Evolutionary conservation across 2,888 invertebrate genomes (phyloP).

Genomic region (Lymantria monacha): DNA sequence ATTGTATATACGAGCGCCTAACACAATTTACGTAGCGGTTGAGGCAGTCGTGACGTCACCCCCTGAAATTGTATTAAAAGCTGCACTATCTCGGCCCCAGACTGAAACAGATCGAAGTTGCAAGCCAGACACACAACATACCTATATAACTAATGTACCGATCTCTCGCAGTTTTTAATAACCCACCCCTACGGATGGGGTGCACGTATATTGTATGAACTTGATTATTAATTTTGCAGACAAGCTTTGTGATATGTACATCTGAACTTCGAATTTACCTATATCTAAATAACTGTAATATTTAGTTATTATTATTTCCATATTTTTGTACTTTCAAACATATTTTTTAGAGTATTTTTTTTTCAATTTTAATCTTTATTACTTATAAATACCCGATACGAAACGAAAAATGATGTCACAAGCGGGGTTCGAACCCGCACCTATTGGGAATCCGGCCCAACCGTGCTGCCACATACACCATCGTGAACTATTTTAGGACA

Average conservation of each 20-base stretch:
- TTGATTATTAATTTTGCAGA: constrained; percentile 27
- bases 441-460: no score
- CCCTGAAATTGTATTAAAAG: constrained; percentile 22
- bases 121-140: constrained; percentile 48
- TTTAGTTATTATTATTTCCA: no score
- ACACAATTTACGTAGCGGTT: constrained; percentile 1
- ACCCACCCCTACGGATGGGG: constrained; percentile 19
- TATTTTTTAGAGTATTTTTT: no score
- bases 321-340: no score
- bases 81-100: constrained; percentile 40
- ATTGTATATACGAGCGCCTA: neutral
- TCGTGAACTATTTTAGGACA: no score
- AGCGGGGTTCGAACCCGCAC: no score
- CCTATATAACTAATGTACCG: constrained; percentile 23
- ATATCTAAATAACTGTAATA: neutral
- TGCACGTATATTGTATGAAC: constrained; percentile 23
- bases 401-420: no score
- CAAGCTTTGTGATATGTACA: constrained; percentile 11
- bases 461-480: no score
- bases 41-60: constrained; percentile 26
- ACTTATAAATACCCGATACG: no score
- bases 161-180: constrained; percentile 30
- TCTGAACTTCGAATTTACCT: neutral
- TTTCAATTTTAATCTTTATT: no score
- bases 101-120: constrained; percentile 58